These are phyloP conservation scores for Potamilus streckersoni DNA, from an alignment of 1,140 invertebrate genomes.

Conservation along the genomic window DNA sequence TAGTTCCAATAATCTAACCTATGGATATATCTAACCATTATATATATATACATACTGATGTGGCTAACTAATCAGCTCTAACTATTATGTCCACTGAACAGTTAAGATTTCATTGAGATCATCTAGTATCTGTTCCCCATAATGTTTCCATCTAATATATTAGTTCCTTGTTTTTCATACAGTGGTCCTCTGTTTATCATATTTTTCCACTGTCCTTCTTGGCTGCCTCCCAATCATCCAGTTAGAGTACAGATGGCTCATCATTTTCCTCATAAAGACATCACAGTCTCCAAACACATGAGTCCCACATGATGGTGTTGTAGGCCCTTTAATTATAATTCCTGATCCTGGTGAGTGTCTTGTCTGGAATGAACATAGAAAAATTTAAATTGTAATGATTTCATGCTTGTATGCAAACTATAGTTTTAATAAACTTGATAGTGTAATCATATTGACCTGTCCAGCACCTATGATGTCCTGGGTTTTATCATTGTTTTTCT, in stretches of 20 bases:
- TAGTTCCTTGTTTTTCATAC: constrained; percentile 9
- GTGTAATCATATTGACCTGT: no score
- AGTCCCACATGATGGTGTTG: constrained; percentile 24
- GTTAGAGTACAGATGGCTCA: constrained; percentile 37
- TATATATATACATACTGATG: no score
- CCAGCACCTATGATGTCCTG: no score
- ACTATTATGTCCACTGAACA: no score
- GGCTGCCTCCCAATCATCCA: constrained; percentile 44
- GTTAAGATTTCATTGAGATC: no score
- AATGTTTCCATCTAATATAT: no score
- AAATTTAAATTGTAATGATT: neutral
- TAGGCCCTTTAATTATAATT: constrained; percentile 11
- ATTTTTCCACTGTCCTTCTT: constrained; percentile 41
- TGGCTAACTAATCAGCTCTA: no score
- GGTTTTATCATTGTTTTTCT: no score
- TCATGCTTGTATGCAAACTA: neutral
- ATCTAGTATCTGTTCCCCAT: no score
- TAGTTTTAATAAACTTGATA: no score
- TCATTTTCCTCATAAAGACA: constrained; percentile 51
- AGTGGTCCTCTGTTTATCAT: constrained; percentile 33
- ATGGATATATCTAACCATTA: no score
- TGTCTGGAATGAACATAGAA: constrained; percentile 37
- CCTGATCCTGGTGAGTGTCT: constrained; percentile 38
- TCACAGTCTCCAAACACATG: constrained; percentile 62
- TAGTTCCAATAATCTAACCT: no score